Base-by-base conservation (phyloP, 1,140 invertebrate genomes). In the Cardiocondyla obscurior region DNA sequence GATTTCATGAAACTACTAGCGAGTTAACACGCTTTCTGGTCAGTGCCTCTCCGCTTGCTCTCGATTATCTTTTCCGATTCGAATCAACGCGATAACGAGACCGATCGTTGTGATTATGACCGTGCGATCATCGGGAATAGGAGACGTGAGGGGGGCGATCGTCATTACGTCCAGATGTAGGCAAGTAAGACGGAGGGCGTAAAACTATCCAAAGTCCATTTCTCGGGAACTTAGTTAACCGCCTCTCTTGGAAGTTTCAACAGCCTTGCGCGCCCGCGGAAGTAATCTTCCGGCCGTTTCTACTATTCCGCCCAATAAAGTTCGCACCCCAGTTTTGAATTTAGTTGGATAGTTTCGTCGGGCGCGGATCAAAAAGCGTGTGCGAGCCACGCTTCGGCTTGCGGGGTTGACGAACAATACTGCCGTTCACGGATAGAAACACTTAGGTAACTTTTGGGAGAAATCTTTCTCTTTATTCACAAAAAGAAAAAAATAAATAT, bases 281-380 rank as follows among this genome's bases (percentile, higher is more conserved):
- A 90, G 89, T 89, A 90, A 91, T 91, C 88, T 90, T 90, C 87
- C 67, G 83, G 74, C 85, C 85, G 74, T 89, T 90, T 73, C 77
- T 64, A 82, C 76, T 84, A 70, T 84, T 84, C 86, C 87, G 87
- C 62, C 62, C 74, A 79, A 90, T 91, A 90, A 90, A 92, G 85
- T 92, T 92, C 85, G 85, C 87, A 89, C 90, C 81, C 86, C 85
- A 91, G 89, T 92, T 91, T 91, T 92, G 88, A 89, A 87, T 91
- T 89, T 86, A 89, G 84, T 86, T 82, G 84, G 76, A 89, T 90
- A 89, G 87, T 87, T 90, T 85, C 64, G 64, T 51, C 39, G 46
- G 42, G 60, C 16, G 46, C 33, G 72, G 60, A 79, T 79, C 82
- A 79, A 81, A 81, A 81, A 81, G 64, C 44, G 22, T 60, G 30